phyloP scores from a whole-genome alignment of 2,797 vertebrate species.

The Sebastiscus albofasciatus region DNA sequence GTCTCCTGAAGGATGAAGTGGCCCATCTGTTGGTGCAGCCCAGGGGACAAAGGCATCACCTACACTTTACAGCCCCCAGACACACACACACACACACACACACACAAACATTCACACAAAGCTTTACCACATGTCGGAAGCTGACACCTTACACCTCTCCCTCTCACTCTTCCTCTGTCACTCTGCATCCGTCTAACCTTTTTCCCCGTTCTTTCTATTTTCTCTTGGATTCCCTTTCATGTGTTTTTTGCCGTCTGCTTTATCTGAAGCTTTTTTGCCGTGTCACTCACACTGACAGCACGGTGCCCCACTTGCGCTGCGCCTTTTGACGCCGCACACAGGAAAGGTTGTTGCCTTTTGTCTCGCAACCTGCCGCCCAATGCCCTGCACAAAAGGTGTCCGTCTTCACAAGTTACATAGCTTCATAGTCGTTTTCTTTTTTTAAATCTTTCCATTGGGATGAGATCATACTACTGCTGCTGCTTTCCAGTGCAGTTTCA shows the following conservation, averaged over 20 bases:
- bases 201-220: constrained; percentile 19
- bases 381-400: constrained; percentile 34
- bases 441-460: constrained; percentile 9
- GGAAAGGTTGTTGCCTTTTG: constrained; percentile 45
- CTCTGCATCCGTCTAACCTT: constrained; percentile 42
- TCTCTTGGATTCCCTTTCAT: constrained; percentile 30
- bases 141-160: constrained; percentile 46
- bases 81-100: too few species aligned
- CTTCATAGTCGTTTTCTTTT: not conserved
- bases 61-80: constrained; percentile 38
- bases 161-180: constrained; percentile 43
- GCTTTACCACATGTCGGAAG: constrained; percentile 29
- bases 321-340: constrained; percentile 25
- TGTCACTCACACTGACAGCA: constrained; percentile 49
- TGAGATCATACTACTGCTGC: not conserved
- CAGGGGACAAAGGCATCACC: constrained; percentile 56
- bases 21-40: constrained; percentile 69
- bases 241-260: constrained; percentile 36
- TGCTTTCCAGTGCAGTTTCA: constrained; percentile 7
- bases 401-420: constrained; percentile 12
- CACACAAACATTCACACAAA: not conserved
- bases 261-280: constrained; percentile 30
- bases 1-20: constrained; percentile 70
- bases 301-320: constrained; percentile 19
- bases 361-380: constrained; percentile 41